Conservation (phyloP, 92 coral and sea anemone genomes). For the Pocillopora grandis region DNA sequence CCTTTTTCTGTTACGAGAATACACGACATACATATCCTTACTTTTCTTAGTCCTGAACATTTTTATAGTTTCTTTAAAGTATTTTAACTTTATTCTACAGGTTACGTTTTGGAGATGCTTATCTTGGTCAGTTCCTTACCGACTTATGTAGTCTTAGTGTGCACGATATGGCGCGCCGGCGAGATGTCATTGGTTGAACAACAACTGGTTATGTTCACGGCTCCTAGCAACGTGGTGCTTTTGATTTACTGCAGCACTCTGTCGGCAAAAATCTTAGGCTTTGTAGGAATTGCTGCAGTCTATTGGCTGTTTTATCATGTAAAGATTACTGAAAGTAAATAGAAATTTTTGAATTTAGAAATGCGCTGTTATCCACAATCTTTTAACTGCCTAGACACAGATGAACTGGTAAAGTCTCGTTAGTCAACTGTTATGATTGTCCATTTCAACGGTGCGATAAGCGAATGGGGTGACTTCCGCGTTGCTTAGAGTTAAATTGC, state of each 20-base stretch:
- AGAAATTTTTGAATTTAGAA: not conserved
- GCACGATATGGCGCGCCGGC: slow-evolving; percentile 64
- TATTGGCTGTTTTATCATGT: slow-evolving; percentile 80
- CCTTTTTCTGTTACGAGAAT: too few species aligned
- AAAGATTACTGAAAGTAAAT: slow-evolving; percentile 30
- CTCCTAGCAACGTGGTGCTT: slow-evolving; percentile 76
- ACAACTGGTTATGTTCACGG: slow-evolving; percentile 65
- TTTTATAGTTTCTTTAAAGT: not conserved
- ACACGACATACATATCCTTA: not conserved
- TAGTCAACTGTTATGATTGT: too few species aligned
- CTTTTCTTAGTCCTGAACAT: not conserved
- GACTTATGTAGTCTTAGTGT: slow-evolving; percentile 57
- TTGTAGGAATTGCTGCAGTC: slow-evolving; percentile 62
- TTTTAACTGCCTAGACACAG: not conserved
- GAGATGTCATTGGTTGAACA: slow-evolving; percentile 70
- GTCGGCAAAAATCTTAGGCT: slow-evolving; percentile 74
- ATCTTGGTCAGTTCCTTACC: slow-evolving; percentile 63
- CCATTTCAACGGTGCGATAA: too few species aligned
- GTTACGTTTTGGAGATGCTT: slow-evolving; percentile 66
- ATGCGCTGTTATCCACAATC: not conserved
- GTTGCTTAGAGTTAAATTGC: too few species aligned
- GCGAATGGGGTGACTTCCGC: too few species aligned
- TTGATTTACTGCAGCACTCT: slow-evolving; percentile 76
- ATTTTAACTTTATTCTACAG: slow-evolving; percentile 33
- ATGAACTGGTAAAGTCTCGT: too few species aligned